Evolutionary conservation across 2,888 invertebrate species (phyloP), one percentile per base, ranked within the genome.

Genomic region (Pyrrhosoma nymphula): DNA sequence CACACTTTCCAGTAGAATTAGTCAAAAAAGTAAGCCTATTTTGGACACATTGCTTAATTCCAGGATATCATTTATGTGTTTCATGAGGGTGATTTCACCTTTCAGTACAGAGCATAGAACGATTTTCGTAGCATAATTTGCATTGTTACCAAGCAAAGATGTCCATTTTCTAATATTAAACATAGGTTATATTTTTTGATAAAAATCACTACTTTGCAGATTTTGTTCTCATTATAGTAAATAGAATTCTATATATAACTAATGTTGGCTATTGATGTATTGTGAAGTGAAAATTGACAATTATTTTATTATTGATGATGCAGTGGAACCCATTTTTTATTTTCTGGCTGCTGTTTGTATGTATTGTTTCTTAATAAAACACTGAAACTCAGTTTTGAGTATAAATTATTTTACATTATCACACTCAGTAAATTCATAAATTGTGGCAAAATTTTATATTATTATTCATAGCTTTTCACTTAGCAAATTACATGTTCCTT

Each of bases 251-350:
- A 69, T 69, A 93, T 69, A 69, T 69, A 12, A 69, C 23, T 93
- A 75, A 75, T 93, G 93, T 69, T 93, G 93, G 93, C 93, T 69
- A 93, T 63, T 93, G 93, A 93, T 93, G 69, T 93, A 93, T 47
- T 93, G 39, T 56, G 55, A 56, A n/a, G 47, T 47, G n/a, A 35
- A 93, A 69, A 93, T 69, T 20, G 12, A 14, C 69, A 75, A 47
- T 75, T 75, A 93, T 75, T 93, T n/a, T 93, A 75, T 47, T 93
- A 93, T 93, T 69, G 47, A 69, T 55, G 23, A 55, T 93, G 69
- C 93, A 93, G 93, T 93, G 93, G 69, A 93, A 75, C 93, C 75
- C 69, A n/a, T 93, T 69, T 93, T 35, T 75, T 0, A 93, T 69
- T 93, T 93, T 75, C 93, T 55, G 30, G 69, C 82, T 82, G 82